These are phyloP conservation scores for Tetraodon nigroviridis DNA, from an alignment of 2,113 vertebrate species.

Conservation along the genomic window DNA sequence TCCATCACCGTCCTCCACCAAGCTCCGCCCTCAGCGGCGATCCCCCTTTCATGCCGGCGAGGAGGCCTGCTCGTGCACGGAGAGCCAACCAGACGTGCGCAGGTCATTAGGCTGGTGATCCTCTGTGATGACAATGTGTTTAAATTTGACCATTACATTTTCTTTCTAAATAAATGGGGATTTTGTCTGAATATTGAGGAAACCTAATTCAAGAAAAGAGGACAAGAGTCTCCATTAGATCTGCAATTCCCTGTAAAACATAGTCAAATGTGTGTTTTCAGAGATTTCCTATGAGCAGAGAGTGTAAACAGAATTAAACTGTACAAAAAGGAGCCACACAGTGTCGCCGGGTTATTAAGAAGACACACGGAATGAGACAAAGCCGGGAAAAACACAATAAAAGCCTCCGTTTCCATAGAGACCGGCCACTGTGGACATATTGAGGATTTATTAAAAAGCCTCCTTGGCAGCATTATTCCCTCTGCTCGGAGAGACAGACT, in stretches of 20 bases:
- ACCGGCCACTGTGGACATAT: conserved; percentile 63
- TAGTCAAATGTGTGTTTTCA: not conserved
- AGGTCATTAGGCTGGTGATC: too few species aligned
- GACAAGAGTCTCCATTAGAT: not conserved
- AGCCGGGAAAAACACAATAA: conserved; percentile 40
- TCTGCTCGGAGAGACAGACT: conserved; percentile 39
- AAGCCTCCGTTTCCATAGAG: conserved; percentile 73
- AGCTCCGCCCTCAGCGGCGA: conserved; percentile 15
- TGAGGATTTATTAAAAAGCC: conserved; percentile 67
- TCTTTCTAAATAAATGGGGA: too few species aligned
- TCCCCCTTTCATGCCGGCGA: not conserved
- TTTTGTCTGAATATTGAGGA: too few species aligned
- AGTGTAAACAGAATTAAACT: not conserved
- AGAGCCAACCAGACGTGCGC: too few species aligned
- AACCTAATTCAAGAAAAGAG: too few species aligned
- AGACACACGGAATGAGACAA: conserved; percentile 40
- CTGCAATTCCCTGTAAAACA: not conserved
- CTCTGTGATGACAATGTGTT: too few species aligned
- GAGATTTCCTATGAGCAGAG: not conserved
- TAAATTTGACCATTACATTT: too few species aligned
- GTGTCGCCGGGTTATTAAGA: not conserved
- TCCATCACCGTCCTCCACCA: conserved; percentile 20
- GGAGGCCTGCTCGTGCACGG: too few species aligned
- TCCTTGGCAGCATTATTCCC: conserved; percentile 56
- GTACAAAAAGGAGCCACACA: not conserved